Percentiles rank a stretch among this genome's conserved stretches.
Evolutionary conservation across 2,113 vertebrate genomes (phyloP).

Genomic region (Podarcis raffonei): DNA sequence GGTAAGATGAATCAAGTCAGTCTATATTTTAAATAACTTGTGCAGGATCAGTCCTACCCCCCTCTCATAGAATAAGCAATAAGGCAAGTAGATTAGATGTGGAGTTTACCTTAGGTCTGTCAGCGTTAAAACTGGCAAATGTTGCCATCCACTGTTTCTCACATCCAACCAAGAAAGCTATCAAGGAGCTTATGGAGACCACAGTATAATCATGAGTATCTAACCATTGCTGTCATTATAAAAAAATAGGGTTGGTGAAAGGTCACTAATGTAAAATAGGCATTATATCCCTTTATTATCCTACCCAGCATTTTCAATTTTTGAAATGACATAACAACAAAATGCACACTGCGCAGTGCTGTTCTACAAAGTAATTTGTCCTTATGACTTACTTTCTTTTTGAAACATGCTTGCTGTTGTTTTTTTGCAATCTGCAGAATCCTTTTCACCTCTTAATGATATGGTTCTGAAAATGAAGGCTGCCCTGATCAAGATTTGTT

Average conservation of each 20-base stretch:
- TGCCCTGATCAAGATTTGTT: neutral
- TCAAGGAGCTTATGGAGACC: no score
- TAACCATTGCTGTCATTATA: neutral
- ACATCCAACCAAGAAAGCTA: no score
- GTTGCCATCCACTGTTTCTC: no score
- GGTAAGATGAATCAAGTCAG: no score
- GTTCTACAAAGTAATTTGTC: neutral
- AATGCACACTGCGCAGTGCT: neutral
- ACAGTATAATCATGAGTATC: neutral
- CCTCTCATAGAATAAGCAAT: no score
- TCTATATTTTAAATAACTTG: neutral
- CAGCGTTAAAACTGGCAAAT: no score
- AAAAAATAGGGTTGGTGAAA: neutral
- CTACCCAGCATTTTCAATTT: neutral
- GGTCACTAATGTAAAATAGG: neutral
- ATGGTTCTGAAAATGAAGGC: neutral
- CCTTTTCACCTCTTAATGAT: neutral
- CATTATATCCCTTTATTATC: neutral
- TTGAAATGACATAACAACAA: neutral
- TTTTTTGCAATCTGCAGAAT: neutral
- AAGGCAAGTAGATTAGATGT: no score
- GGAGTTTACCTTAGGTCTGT: no score
- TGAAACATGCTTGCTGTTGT: neutral
- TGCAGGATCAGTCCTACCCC: no score
- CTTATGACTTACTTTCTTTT: neutral